phyloP scores from a whole-genome alignment of 2,113 vertebrate species.

The Illadopsis cleaveri region DNA sequence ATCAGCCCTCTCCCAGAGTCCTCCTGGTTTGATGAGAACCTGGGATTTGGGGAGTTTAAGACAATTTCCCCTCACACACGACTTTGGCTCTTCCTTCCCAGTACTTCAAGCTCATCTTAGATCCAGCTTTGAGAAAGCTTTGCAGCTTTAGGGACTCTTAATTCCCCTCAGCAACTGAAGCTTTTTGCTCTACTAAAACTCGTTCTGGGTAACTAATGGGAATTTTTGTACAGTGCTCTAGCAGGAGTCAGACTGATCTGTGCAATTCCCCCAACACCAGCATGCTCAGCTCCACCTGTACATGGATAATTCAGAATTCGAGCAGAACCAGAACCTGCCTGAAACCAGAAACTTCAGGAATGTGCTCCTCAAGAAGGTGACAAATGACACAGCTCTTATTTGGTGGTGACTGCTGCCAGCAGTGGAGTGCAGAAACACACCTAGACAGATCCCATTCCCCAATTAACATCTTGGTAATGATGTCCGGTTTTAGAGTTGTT shows the following conservation, averaged over 20 bases:
- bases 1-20: background rate
- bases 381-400: background rate
- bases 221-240: background rate
- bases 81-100: background rate
- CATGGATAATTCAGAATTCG: background rate
- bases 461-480: background rate
- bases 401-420: background rate
- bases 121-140: background rate
- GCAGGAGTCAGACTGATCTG: background rate
- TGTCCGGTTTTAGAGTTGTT: background rate
- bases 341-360: background rate
- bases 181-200: background rate
- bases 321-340: background rate
- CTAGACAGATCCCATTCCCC: background rate
- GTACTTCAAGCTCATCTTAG: background rate
- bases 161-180: background rate
- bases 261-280: background rate
- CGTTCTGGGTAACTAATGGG: background rate
- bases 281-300: rapidly evolving
- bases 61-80: background rate
- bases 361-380: background rate
- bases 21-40: background rate
- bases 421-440: background rate
- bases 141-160: background rate
- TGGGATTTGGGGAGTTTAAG: background rate